phyloP scores from a whole-genome alignment of 2,888 invertebrate species.

The Papilio demoleus region DNA sequence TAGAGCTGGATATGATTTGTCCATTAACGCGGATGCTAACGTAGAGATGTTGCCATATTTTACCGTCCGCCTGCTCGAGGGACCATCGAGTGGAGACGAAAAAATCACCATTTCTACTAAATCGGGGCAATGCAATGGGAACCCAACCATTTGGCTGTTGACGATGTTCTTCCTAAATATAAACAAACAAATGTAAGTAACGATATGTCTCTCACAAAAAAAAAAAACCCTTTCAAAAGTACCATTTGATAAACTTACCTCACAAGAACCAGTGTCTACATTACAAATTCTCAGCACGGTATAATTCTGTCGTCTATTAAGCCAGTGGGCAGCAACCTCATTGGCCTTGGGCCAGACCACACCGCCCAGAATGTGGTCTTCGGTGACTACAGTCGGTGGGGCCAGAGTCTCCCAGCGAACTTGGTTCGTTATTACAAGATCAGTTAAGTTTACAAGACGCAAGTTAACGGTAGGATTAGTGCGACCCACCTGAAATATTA shows the following conservation, averaged over 20 bases:
- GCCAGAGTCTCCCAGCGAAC: slow-evolving; percentile 62
- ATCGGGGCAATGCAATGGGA: slow-evolving; percentile 83
- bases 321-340: slow-evolving; percentile 89
- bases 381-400: slow-evolving; percentile 77
- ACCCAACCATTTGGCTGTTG: slow-evolving; percentile 88
- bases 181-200: not conserved
- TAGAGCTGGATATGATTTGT: slow-evolving; percentile 61
- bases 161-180: slow-evolving; percentile 72
- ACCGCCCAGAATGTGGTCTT: slow-evolving; percentile 87
- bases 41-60: slow-evolving; percentile 79
- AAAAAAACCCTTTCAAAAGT: too few relatives aligned
- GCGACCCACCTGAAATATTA: slow-evolving; percentile 83
- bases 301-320: slow-evolving; percentile 93
- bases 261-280: slow-evolving; percentile 57
- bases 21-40: slow-evolving; percentile 64
- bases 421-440: slow-evolving; percentile 52
- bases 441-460: slow-evolving; percentile 83
- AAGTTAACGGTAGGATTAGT: slow-evolving; percentile 88
- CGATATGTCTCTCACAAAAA: not conserved
- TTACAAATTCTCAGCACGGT: slow-evolving; percentile 85
- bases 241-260: slow-evolving; percentile 53
- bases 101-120: slow-evolving; percentile 72
- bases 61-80: slow-evolving; percentile 65
- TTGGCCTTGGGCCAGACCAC: slow-evolving; percentile 89
- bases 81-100: slow-evolving; percentile 76